Conservation (phyloP, 1,140 invertebrate species). For the Saccostrea echinata region DNA sequence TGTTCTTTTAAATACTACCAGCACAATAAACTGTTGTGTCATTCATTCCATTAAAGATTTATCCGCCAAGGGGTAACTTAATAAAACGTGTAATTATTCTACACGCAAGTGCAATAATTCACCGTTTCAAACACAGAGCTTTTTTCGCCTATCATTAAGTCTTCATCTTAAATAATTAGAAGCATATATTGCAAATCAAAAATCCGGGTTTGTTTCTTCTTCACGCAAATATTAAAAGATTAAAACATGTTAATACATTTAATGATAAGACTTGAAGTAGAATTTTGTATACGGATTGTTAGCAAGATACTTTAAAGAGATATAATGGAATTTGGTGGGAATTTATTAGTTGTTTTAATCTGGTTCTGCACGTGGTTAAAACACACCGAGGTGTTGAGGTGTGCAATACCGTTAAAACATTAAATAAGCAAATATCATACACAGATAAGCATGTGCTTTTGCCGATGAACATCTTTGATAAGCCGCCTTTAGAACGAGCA, state of each 20-base stretch:
- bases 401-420: constrained; percentile 28
- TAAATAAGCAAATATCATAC: constrained; percentile 36
- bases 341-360: constrained; percentile 34
- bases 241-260: constrained; percentile 9
- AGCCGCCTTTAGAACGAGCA: not conserved
- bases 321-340: constrained; percentile 21
- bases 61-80: not conserved
- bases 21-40: not conserved
- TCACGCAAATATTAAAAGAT: not conserved
- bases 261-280: not conserved
- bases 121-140: not conserved
- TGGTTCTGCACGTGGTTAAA: constrained; percentile 30
- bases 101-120: not conserved
- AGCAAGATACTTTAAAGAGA: constrained; percentile 28
- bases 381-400: constrained; percentile 12
- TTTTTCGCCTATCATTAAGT: not conserved
- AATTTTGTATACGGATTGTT: not conserved
- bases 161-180: constrained; percentile 15
- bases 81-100: not conserved
- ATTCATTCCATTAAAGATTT: constrained; percentile 34
- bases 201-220: not conserved
- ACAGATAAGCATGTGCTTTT: constrained; percentile 27
- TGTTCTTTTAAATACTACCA: constrained; percentile 28
- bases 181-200: not conserved
- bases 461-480: constrained; percentile 26